phyloP scores from a whole-genome alignment of 2,797 vertebrate genomes.

The Eulemur albifrons region DNA sequence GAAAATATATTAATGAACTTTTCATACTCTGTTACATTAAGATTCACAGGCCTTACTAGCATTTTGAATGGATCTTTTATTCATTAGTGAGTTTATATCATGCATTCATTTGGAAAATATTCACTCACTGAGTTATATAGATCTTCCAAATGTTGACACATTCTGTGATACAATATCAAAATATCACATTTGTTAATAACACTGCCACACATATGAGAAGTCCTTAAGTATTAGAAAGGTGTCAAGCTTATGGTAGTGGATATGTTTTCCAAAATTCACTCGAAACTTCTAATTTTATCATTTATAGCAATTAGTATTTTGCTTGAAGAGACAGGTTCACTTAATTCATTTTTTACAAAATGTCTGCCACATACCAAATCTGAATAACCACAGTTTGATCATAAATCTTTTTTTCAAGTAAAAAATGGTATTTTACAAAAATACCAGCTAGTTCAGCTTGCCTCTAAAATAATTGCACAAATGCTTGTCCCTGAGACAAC shows the following conservation, averaged over 20 bases:
- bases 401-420: constrained; percentile 1
- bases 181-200: neutral
- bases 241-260: neutral
- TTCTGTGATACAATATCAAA: constrained; percentile 41
- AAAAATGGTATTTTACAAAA: neutral
- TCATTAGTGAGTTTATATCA: constrained; percentile 24
- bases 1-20: constrained; percentile 18
- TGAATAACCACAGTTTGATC: neutral
- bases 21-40: neutral
- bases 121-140: constrained; percentile 36
- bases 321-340: constrained; percentile 17
- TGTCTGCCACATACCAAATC: neutral
- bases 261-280: constrained; percentile 37
- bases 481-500: neutral
- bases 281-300: constrained; percentile 18
- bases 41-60: neutral
- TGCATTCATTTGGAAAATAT: constrained; percentile 56
- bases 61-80: constrained; percentile 31
- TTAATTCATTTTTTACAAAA: constrained; percentile 20
- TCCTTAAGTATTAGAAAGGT: neutral
- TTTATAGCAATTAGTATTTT: constrained; percentile 18
- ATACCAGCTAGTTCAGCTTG: neutral
- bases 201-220: neutral
- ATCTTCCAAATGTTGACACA: constrained; percentile 44
- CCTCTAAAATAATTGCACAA: neutral